Percentiles rank a stretch among this genome's conserved stretches.
phyloP scores from a whole-genome alignment of 1,140 invertebrate species.

The Drosophila rufa region DNA sequence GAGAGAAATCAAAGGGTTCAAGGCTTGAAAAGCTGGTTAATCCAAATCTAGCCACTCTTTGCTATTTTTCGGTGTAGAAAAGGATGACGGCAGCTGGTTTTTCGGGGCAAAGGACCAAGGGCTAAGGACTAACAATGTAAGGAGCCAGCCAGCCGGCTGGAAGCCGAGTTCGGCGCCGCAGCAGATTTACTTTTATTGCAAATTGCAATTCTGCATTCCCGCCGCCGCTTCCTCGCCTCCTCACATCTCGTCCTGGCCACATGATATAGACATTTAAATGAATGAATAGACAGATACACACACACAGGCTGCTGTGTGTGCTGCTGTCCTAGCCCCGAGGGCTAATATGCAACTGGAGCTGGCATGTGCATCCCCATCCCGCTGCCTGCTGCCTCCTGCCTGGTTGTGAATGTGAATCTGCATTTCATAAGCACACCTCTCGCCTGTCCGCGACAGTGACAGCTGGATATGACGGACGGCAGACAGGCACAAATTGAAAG shows the following conservation, averaged over 20 bases:
- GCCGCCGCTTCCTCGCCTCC: neutral
- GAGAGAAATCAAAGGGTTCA: neutral
- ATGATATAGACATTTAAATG: conserved; percentile 77
- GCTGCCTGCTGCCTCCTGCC: too few relatives aligned
- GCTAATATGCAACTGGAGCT: conserved; percentile 35
- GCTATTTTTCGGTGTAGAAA: neutral
- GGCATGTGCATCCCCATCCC: conserved; percentile 2
- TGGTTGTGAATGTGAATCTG: conserved; percentile 17
- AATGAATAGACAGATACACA: conserved; percentile 51
- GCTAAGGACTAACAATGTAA: conserved; percentile 31
- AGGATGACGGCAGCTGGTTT: conserved; percentile 51
- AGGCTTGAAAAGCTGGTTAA: neutral
- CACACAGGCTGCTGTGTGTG: neutral
- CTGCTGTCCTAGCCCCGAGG: neutral
- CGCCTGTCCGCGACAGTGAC: conserved; percentile 32
- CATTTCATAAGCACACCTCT: conserved; percentile 32
- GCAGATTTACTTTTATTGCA: conserved; percentile 79
- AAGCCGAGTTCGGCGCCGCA: conserved; percentile 22
- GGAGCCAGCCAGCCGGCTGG: conserved; percentile 26
- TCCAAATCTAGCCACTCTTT: too few relatives aligned
- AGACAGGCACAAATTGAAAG: conserved; percentile 26
- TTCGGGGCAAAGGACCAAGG: conserved; percentile 1
- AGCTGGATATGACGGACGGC: conserved; percentile 33
- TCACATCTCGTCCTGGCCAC: conserved; percentile 7
- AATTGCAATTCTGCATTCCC: conserved; percentile 68